A percentile compares a stretch with the other conserved stretches of the same genome.
Conservation (phyloP, 2,797 vertebrate species). For the Sebastes hubbsi region DNA sequence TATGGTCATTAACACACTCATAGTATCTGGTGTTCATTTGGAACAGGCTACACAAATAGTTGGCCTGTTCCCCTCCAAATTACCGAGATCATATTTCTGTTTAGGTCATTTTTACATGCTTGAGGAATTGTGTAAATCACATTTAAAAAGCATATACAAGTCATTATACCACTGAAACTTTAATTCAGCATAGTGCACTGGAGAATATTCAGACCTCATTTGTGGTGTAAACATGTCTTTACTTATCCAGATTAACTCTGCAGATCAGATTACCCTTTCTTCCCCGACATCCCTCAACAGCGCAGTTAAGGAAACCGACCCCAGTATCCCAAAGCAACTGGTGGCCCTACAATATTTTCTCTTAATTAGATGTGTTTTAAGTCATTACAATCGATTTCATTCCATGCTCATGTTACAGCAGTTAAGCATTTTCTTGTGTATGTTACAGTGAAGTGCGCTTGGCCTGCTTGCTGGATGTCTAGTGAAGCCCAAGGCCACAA, state of each 20-base stretch:
- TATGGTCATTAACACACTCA: constrained; percentile 33
- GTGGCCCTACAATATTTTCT: constrained; percentile 78
- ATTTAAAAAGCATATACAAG: constrained; percentile 78
- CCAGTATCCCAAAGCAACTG: constrained; percentile 70
- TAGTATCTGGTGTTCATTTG: constrained; percentile 56
- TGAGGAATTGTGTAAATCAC: constrained; percentile 83
- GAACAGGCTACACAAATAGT: constrained; percentile 48
- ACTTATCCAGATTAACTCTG: constrained; percentile 84
- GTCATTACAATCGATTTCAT: constrained; percentile 79
- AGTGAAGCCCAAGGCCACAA: constrained; percentile 86
- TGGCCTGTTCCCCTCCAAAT: constrained; percentile 49
- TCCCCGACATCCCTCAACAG: constrained; percentile 56
- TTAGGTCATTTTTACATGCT: constrained; percentile 80
- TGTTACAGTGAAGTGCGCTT: constrained; percentile 63
- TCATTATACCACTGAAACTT: constrained; percentile 78
- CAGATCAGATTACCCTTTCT: constrained; percentile 78
- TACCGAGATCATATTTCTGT: constrained; percentile 75
- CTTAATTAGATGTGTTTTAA: constrained; percentile 84
- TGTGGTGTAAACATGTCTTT: constrained; percentile 86
- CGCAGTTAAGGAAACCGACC: constrained; percentile 62
- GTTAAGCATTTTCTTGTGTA: constrained; percentile 64
- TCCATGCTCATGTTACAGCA: constrained; percentile 74
- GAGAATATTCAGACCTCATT: constrained; percentile 85
- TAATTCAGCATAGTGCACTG: constrained; percentile 77
- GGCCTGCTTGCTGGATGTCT: constrained; percentile 60